phyloP scores from a whole-genome alignment of 2,113 vertebrate species.

The Callionymus lyra region DNA sequence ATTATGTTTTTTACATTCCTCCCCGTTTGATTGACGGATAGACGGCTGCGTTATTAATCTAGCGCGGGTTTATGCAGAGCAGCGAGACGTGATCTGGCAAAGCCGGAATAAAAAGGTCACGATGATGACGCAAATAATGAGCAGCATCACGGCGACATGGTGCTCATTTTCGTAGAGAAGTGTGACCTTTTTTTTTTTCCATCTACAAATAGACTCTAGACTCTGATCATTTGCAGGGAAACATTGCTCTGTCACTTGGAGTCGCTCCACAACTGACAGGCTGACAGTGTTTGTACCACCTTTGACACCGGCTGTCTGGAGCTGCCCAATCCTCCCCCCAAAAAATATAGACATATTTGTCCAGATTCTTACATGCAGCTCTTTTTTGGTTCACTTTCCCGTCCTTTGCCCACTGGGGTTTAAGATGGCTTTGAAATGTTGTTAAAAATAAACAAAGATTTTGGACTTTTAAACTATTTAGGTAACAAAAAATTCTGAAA shows the following conservation, averaged over 20 bases:
- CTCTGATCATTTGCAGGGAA: constrained; percentile 7
- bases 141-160: constrained; percentile 3
- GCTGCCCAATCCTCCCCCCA: constrained; percentile 4
- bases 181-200: too few species aligned
- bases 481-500: too few species aligned
- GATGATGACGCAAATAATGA: constrained; percentile 20
- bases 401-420: not conserved
- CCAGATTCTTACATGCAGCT: not conserved
- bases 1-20: not conserved
- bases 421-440: too few species aligned
- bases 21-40: constrained; percentile 17
- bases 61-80: constrained; percentile 14
- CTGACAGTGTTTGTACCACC: constrained; percentile 23
- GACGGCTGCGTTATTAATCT: constrained; percentile 30
- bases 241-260: constrained; percentile 7
- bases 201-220: constrained; percentile 1
- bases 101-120: constrained; percentile 4
- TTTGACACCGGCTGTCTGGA: constrained; percentile 13
- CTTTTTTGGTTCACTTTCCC: constrained; percentile 4
- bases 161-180: not conserved
- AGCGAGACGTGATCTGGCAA: constrained; percentile 2
- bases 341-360: too few species aligned
- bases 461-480: too few species aligned
- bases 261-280: constrained; percentile 17
- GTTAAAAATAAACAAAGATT: too few species aligned